Base-by-base conservation (phyloP, 2,113 vertebrate genomes). In the Perca fluviatilis region DNA sequence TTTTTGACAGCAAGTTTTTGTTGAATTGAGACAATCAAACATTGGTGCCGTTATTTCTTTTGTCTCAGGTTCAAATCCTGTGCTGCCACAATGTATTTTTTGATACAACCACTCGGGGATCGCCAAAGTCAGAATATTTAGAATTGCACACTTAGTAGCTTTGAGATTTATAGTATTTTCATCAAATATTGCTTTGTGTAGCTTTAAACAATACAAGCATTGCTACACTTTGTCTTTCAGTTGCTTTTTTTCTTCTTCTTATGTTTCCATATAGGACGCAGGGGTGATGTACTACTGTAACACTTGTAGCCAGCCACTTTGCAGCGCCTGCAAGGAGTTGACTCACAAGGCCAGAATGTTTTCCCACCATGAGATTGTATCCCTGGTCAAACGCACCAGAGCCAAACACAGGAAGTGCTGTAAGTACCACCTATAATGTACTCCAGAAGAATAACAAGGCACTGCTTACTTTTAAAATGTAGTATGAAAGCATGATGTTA, bases 341-440 rank as follows among this genome's bases (percentile, higher is more conserved):
- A 98, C 98, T 1, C 98, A 99, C 90, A 96, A 95, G 0, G 97
- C 97, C 80, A 96, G 94, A 89, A 97, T 99, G 97, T 99, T 99
- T 61, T 78, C 97, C 73, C 92, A 96, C 82, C 98, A 98, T 0
- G 97, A 99, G 88, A 97, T 98, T 0, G 98, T 99, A 47, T 96
- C 96, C 51, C 91, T 99, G 90, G 96, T 96, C 90, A 97, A 99
- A 86, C 96, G 97, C 83, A 96, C 95, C 84, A 97, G 97, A 84
- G 96, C 97, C 75, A 95, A 96, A 89, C 97, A 97, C 92, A 98
- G 96, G 89, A 97, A 97, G 91, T 99, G 98, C 92, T 36, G 97
- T 99, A 85, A 94, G 94, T 87, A 36, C 33, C 79, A 66, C 70
- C 71, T 79, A 74, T 64, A 78, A 64, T 69, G 47, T 63, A 65